Evolutionary conservation across 2,888 invertebrate genomes (phyloP).

Genomic region (Camponotus fellah): DNA sequence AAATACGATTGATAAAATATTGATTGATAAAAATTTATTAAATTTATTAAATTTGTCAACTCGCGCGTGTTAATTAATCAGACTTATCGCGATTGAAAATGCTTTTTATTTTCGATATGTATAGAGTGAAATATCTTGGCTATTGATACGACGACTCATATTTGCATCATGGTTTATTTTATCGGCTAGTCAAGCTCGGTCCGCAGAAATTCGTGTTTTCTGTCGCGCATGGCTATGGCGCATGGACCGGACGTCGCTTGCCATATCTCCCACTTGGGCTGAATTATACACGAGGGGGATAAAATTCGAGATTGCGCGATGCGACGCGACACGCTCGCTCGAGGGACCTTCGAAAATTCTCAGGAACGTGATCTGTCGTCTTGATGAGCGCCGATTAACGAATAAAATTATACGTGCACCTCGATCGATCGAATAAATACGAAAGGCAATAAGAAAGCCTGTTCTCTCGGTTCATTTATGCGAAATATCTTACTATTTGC

Average conservation of each 20-base stretch:
- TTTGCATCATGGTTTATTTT: background rate
- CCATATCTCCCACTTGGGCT: slow-evolving; percentile 57
- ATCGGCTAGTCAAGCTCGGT: slow-evolving; percentile 4
- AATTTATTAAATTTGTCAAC: background rate
- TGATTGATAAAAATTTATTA: slow-evolving; percentile 13
- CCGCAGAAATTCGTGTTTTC: slow-evolving; percentile 40
- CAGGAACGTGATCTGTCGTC: slow-evolving; percentile 46
- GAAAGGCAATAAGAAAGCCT: background rate
- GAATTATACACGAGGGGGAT: slow-evolving; percentile 64
- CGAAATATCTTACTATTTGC: slow-evolving; percentile 20
- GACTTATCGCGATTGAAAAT: slow-evolving; percentile 11
- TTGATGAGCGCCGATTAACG: slow-evolving; percentile 53
- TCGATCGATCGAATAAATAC: slow-evolving; percentile 47
- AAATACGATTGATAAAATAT: background rate
- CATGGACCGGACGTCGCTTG: slow-evolving; percentile 58
- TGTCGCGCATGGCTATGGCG: slow-evolving; percentile 46
- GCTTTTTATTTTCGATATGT: slow-evolving; percentile 1
- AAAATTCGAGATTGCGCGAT: slow-evolving; percentile 49
- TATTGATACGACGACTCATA: slow-evolving; percentile 5
- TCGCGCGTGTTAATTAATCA: background rate
- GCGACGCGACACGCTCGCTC: slow-evolving; percentile 16
- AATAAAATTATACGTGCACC: slow-evolving; percentile 32
- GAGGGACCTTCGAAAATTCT: slow-evolving; percentile 48
- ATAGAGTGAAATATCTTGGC: slow-evolving; percentile 4
- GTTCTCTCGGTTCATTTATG: slow-evolving; percentile 1